A percentile compares a stretch with the other conserved stretches of the same genome.
Conservation (phyloP, 1,140 invertebrate species). For the Babylonia areolata region DNA sequence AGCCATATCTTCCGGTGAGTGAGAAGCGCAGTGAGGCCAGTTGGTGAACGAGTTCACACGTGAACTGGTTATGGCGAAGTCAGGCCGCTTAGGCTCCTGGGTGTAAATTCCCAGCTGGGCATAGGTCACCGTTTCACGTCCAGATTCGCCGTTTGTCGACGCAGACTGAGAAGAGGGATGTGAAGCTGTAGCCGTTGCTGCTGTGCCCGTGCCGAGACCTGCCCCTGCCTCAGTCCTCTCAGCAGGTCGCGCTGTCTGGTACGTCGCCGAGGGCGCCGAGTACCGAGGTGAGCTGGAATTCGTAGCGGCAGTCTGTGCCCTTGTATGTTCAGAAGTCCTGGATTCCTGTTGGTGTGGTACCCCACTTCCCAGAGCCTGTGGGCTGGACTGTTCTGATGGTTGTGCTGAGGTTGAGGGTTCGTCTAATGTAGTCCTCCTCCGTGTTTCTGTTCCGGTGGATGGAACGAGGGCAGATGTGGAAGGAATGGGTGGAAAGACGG, state of each 20-base stretch:
- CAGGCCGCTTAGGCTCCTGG: constrained; percentile 52
- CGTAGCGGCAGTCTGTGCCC: neutral
- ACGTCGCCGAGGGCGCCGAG: neutral
- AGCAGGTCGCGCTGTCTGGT: neutral
- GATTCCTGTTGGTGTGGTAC: too few relatives aligned
- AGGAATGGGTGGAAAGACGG: too few relatives aligned
- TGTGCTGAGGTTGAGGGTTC: too few relatives aligned
- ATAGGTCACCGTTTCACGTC: constrained; percentile 1
- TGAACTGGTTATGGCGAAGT: constrained; percentile 79
- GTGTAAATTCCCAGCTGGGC: constrained; percentile 47
- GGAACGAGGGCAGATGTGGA: too few relatives aligned
- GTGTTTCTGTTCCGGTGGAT: too few relatives aligned
- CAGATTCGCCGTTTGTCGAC: neutral
- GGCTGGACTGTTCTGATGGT: too few relatives aligned
- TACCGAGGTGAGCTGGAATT: neutral
- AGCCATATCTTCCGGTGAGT: constrained; percentile 86
- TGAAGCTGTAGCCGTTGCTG: neutral
- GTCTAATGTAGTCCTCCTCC: too few relatives aligned
- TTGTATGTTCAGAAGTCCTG: neutral
- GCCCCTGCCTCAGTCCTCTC: neutral
- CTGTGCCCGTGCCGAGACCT: neutral
- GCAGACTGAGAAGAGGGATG: neutral
- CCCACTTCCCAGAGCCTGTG: too few relatives aligned
- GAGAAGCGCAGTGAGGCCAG: constrained; percentile 79
- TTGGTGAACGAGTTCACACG: constrained; percentile 83